Evolutionary conservation across 2,113 vertebrate genomes (phyloP).

Genomic region (Hemiscyllium ocellatum): DNA sequence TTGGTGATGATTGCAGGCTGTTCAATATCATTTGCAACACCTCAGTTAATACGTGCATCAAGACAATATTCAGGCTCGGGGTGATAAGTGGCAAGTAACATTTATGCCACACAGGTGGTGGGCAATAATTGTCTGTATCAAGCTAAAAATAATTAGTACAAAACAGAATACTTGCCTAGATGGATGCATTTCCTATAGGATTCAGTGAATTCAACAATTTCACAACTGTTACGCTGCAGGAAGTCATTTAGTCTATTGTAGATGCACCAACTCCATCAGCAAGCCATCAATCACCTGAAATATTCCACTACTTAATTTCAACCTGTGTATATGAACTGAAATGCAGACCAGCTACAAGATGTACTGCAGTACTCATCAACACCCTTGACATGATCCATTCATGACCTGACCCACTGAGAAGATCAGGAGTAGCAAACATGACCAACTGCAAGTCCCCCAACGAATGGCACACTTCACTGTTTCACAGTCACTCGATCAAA

Average conservation of each 20-base stretch:
- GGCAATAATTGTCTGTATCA: neutral
- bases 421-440: neutral
- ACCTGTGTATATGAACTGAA: neutral
- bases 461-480: neutral
- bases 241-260: too few species aligned
- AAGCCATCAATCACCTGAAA: neutral
- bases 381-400: neutral
- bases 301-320: too few species aligned
- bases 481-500: neutral
- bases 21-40: neutral
- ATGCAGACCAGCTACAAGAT: neutral
- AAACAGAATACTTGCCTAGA: too few species aligned
- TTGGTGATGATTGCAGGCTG: neutral
- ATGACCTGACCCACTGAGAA: neutral
- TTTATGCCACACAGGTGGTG: neutral
- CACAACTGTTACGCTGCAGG: too few species aligned
- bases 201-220: too few species aligned
- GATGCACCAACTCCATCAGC: too few species aligned
- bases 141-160: neutral
- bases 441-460: neutral
- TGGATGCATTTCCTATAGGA: too few species aligned
- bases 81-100: neutral
- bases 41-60: neutral
- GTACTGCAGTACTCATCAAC: neutral
- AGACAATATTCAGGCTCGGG: neutral